Conservation (phyloP, 1,140 invertebrate species). For the Mercenaria mercenaria region DNA sequence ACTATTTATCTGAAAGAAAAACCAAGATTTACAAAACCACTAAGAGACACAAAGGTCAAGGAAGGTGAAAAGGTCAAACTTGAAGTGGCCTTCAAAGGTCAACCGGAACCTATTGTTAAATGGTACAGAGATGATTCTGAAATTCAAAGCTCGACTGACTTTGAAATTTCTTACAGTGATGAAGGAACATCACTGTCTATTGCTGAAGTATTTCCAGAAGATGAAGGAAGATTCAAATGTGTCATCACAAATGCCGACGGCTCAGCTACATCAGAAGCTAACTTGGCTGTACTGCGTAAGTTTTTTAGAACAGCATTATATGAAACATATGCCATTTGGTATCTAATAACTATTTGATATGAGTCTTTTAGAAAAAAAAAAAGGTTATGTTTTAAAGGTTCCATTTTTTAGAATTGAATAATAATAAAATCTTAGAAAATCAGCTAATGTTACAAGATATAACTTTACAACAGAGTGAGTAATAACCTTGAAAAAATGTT, state of each 20-base stretch:
- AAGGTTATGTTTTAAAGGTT: too few relatives aligned
- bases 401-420: too few relatives aligned
- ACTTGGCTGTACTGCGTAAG: conserved; percentile 82
- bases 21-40: conserved; percentile 77
- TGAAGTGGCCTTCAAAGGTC: conserved; percentile 91
- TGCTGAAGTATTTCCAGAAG: conserved; percentile 97
- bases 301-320: neutral
- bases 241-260: conserved; percentile 96
- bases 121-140: conserved; percentile 91
- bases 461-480: too few relatives aligned
- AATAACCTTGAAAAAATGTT: too few relatives aligned
- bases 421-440: too few relatives aligned
- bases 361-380: too few relatives aligned
- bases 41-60: conserved; percentile 87
- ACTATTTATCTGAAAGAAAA: conserved; percentile 73
- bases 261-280: conserved; percentile 87
- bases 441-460: too few relatives aligned
- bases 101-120: conserved; percentile 90
- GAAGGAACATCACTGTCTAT: conserved; percentile 91
- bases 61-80: conserved; percentile 91
- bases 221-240: conserved; percentile 97
- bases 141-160: conserved; percentile 82
- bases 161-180: conserved; percentile 81
- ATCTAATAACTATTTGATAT: too few relatives aligned
- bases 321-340: too few relatives aligned